A percentile compares a stretch with the other conserved stretches of the same genome.
phyloP scores from a whole-genome alignment of 2,797 vertebrate species.

The Periparus ater region DNA sequence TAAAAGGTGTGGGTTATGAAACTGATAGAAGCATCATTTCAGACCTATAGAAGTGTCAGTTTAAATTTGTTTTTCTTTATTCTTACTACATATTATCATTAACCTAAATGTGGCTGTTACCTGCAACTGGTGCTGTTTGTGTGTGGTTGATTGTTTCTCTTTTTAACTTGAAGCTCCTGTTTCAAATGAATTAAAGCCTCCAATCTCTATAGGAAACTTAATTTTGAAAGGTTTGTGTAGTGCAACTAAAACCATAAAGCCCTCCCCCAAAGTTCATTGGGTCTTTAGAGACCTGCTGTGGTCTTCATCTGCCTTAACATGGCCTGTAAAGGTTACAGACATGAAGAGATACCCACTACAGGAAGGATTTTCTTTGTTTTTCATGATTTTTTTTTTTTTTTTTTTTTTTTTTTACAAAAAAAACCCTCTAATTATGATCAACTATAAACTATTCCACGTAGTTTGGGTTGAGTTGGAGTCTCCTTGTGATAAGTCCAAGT shows the following conservation, averaged over 20 bases:
- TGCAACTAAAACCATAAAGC: not conserved
- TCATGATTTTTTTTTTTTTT: not conserved
- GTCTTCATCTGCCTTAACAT: not conserved
- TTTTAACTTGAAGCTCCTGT: not conserved
- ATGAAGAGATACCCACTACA: not conserved
- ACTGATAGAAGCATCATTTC: not conserved
- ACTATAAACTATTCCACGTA: not conserved
- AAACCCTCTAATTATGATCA: not conserved
- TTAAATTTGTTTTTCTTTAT: not conserved
- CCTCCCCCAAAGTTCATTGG: not conserved
- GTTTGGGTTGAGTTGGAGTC: slow-evolving; percentile 1
- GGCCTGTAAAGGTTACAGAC: not conserved
- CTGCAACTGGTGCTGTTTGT: not conserved
- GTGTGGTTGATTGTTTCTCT: not conserved
- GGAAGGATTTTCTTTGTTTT: not conserved
- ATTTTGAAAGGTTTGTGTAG: not conserved
- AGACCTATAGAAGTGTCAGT: not conserved
- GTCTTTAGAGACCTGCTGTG: not conserved
- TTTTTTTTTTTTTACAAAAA: not conserved
- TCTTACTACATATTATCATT: not conserved
- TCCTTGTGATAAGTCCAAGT: slow-evolving; percentile 17
- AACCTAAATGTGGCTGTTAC: not conserved
- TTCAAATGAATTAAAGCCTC: not conserved
- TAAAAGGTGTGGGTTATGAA: not conserved
- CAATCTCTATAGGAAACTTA: not conserved